Percentiles rank a stretch among this genome's conserved stretches.
These are phyloP conservation scores for Sarotherodon lohbergeri DNA, from an alignment of 2,113 vertebrate genomes.

Conservation along the genomic window DNA sequence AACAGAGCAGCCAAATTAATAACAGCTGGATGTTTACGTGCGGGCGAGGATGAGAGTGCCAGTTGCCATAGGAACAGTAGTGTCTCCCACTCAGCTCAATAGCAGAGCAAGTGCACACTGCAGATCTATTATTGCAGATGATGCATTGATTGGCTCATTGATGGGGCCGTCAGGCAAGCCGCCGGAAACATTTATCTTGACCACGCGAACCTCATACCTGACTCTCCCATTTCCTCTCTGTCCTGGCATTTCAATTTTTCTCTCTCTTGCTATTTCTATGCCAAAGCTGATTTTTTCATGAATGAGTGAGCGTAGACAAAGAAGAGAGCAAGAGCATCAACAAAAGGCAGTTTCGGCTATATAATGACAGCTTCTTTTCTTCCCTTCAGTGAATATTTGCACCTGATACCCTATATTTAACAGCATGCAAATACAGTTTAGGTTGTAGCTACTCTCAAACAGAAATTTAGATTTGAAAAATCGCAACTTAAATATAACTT, in stretches of 20 bases:
- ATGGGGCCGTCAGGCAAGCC: conserved; percentile 14
- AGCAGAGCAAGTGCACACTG: conserved; percentile 34
- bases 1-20: conserved; percentile 21
- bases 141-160: conserved; percentile 47
- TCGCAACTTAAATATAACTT: neutral
- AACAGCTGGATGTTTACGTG: conserved; percentile 51
- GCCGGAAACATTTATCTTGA: neutral
- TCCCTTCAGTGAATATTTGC: neutral
- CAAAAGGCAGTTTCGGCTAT: neutral
- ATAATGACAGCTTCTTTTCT: neutral
- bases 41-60: conserved; percentile 9
- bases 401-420: neutral
- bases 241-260: neutral
- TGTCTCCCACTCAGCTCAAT: conserved; percentile 52
- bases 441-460: neutral
- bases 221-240: neutral
- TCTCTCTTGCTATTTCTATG: neutral
- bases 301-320: neutral
- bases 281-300: conserved; percentile 13
- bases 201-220: neutral
- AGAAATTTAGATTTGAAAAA: neutral
- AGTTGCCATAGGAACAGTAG: conserved; percentile 64
- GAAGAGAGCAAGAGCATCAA: neutral
- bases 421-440: neutral
- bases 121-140: conserved; percentile 32